Base-by-base conservation (phyloP, 2,113 vertebrate genomes). In the Galbula dea region DNA sequence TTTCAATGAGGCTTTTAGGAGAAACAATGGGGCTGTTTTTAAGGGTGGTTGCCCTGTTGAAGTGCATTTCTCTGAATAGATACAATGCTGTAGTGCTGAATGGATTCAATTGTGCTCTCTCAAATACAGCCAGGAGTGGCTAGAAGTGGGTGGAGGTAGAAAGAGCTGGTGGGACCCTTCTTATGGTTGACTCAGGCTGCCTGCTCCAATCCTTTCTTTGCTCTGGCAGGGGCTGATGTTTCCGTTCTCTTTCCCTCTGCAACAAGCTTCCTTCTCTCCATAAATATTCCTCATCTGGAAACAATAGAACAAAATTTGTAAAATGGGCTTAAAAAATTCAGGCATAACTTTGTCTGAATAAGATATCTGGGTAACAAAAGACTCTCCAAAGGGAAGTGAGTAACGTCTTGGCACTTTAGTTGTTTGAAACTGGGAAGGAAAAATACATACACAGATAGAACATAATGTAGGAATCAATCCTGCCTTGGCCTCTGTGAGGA, bases 51-150 rank as follows among this genome's bases (percentile, higher is more conserved):
- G 71, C 75, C 94, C 75, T 80, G 94, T 59, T 96, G 87, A 95
- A 95, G 94, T 96, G 94, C 82, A 85, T 91, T 94, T 94, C 87
- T 88, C 59, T 91, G 93, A 94, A 94, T 89, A 95, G 91, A 32
- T 55, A 89, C 95, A 96, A 95, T 91, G 89, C 85, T 94, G 89
- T 91, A 73, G 89, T 71, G 46, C 84, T 96, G 94, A 96, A 96
- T 94, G 94, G 75, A 96, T 96, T 96, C 95, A 96, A 96, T 96
- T 81, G 89, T 74, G 84, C 91, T 83, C 86, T 62, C 94, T 95
- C 95, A 96, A 96, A 96, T 68, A 92, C 67, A 71, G 88, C 67
- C 87, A 96, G 89, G 89, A 96, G 95, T 96, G 96, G 94, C 84
- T 95, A 95, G 89, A 95, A 96, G 93, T 94, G 93, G 91, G 72